Evolutionary conservation across 2,113 vertebrate species (phyloP).

Genomic region (Larimichthys crocea): DNA sequence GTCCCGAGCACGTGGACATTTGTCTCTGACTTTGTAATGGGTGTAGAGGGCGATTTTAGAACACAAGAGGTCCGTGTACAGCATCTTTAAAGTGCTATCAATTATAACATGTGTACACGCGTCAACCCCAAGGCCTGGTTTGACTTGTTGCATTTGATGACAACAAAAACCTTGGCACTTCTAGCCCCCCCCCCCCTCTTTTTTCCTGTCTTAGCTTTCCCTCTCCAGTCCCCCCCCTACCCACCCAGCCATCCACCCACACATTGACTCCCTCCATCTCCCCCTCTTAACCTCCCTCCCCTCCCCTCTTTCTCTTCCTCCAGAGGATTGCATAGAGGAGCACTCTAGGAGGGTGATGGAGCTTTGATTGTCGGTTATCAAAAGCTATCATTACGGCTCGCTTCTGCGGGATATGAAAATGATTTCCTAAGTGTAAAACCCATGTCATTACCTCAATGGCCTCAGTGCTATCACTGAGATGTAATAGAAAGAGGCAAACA

Average conservation of each 20-base stretch:
- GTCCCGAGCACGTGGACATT: slow-evolving; percentile 53
- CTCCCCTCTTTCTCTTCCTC: slow-evolving; percentile 45
- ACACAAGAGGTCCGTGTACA: slow-evolving; percentile 47
- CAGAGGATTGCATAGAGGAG: slow-evolving; percentile 70
- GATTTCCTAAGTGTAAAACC: slow-evolving; percentile 82
- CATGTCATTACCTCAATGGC: slow-evolving; percentile 81
- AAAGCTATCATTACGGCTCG: slow-evolving; percentile 81
- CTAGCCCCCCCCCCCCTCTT: not conserved
- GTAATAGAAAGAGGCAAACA: slow-evolving; percentile 78
- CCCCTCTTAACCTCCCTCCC: slow-evolving; percentile 36
- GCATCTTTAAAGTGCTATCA: slow-evolving; percentile 55
- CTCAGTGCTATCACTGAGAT: slow-evolving; percentile 63
- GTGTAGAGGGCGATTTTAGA: slow-evolving; percentile 46
- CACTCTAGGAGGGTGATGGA: slow-evolving; percentile 78
- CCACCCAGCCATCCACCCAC: slow-evolving; percentile 36
- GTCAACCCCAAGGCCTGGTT: slow-evolving; percentile 52
- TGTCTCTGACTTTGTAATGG: slow-evolving; percentile 74
- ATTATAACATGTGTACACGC: slow-evolving; percentile 60
- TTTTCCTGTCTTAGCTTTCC: slow-evolving; percentile 14
- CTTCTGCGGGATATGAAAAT: slow-evolving; percentile 80
- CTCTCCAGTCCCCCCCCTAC: slow-evolving; percentile 9
- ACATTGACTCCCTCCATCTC: slow-evolving; percentile 20
- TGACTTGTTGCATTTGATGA: slow-evolving; percentile 57
- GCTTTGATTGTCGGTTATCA: slow-evolving; percentile 84
- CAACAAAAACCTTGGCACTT: slow-evolving; percentile 45